phyloP scores from a whole-genome alignment of 2,113 vertebrate genomes.

The Syngnathoides biaculeatus region DNA sequence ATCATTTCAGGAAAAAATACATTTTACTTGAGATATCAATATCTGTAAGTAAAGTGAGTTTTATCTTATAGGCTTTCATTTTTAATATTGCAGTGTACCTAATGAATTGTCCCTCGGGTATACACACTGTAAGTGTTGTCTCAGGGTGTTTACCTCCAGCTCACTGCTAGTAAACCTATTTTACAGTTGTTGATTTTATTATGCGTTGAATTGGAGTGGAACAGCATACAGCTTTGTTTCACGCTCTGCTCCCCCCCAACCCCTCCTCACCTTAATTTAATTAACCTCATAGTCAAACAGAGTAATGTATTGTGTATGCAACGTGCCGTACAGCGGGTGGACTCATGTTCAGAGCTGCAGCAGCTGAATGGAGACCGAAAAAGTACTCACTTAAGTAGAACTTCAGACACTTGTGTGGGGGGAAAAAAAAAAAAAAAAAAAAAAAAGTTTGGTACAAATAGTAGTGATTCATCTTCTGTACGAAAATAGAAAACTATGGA shows the following conservation, averaged over 20 bases:
- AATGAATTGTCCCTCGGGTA: not conserved
- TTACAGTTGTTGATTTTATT: slow-evolving; percentile 50
- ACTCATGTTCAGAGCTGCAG: slow-evolving; percentile 2
- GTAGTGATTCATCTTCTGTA: no score
- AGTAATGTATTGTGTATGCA: slow-evolving; percentile 39
- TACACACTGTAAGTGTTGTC: not conserved
- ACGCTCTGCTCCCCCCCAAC: not conserved
- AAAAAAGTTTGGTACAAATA: no score
- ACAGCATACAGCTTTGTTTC: slow-evolving; percentile 52
- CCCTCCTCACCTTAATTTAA: slow-evolving; percentile 55
- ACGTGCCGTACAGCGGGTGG: not conserved
- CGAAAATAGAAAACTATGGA: no score
- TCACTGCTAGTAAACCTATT: slow-evolving; percentile 26
- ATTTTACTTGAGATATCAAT: not conserved
- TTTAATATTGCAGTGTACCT: not conserved
- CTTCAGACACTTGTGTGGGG: no score
- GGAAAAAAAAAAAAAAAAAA: no score
- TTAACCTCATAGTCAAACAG: slow-evolving; percentile 49
- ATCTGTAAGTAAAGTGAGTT: not conserved
- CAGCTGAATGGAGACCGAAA: slow-evolving; percentile 20
- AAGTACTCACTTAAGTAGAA: not conserved
- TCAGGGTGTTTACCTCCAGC: slow-evolving; percentile 9
- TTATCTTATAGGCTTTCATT: no score
- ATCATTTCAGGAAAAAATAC: no score
- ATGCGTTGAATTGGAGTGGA: slow-evolving; percentile 39